Percentiles rank a stretch among this genome's conserved stretches.
Evolutionary conservation across 2,797 vertebrate species (phyloP).

Genomic region (Moxostoma hubbsi): DNA sequence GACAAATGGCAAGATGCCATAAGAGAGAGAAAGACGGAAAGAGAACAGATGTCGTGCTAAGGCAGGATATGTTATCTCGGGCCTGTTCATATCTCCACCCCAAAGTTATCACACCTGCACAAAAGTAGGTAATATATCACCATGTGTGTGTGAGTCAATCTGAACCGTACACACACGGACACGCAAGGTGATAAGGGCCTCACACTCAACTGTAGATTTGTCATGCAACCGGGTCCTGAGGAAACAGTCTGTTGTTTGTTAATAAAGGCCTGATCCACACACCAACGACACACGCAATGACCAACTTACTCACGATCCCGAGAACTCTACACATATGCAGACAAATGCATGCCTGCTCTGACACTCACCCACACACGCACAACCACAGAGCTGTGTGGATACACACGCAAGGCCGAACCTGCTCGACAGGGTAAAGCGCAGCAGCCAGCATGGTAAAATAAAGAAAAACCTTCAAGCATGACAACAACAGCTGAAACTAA

Average conservation of each 20-base stretch:
- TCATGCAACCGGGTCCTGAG: background rate
- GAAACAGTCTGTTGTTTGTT: background rate
- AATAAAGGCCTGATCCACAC: background rate
- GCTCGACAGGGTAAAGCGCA: constrained; percentile 77
- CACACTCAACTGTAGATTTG: no score
- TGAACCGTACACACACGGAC: background rate
- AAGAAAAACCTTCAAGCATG: constrained; percentile 75
- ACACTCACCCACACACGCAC: constrained; percentile 4
- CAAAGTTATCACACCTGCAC: constrained; percentile 64
- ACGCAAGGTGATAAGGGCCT: background rate
- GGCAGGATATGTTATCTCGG: constrained; percentile 67
- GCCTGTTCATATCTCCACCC: constrained; percentile 59
- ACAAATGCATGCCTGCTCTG: background rate
- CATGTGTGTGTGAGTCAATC: constrained; percentile 39
- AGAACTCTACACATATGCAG: background rate
- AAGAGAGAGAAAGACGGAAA: constrained; percentile 2
- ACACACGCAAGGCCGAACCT: constrained; percentile 77
- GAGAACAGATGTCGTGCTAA: constrained; percentile 58
- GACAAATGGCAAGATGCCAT: background rate
- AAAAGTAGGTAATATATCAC: constrained; percentile 64
- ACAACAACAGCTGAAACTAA: constrained; percentile 74
- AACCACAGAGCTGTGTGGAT: background rate
- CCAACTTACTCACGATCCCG: background rate
- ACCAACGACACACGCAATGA: background rate
- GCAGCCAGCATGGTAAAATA: constrained; percentile 76